Base-by-base conservation (phyloP, 2,888 invertebrate genomes). In the Abrostola triplasia region DNA sequence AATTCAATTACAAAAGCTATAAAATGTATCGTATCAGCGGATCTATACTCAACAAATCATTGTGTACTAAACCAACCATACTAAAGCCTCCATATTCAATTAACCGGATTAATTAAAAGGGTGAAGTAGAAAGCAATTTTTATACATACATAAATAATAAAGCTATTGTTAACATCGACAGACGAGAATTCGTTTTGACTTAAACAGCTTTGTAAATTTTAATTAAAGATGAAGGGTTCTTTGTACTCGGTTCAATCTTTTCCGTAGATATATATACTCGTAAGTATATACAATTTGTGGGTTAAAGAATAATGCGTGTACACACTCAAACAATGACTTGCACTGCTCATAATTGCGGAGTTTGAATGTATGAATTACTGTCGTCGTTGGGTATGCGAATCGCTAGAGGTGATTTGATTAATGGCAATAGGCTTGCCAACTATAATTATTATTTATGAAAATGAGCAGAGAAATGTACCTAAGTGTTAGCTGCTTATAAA, bases 191-290 rank as follows among this genome's bases (percentile, higher is more conserved):
- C 53, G 57, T 64, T 64, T 55, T 60, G n/a, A 63, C 47, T 44
- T 52, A 38, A 83, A 82, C 78, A 73, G 84, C 81, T 86, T 85
- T 83, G 80, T 71, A 83, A 82, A 86, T 86, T 88, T 89, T 89
- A 90, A 90, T 90, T 88, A 89, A 87, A 84, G 83, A 84, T 79
- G 77, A 60, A 73, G 77, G 66, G 54, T 71, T 71, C 73, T 81
- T 76, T 80, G 76, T 73, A 65, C 70, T 70, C 77, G 70, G 61
- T 24, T 24, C 24, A 24, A 24, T 24, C 24, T 24, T 2, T 24
- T 24, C 24, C 24, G 24, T 24, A 24, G 24, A 4, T 24, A 24
- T 24, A 24, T 2, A 24, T 24, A n/a, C n/a, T n/a, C n/a, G n/a
- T n/a, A 24, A 24, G 24, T 24, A 24, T 24, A 24, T 2, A 2